Conservation (phyloP, 2,888 invertebrate genomes). For the Drosophila borealis region DNA sequence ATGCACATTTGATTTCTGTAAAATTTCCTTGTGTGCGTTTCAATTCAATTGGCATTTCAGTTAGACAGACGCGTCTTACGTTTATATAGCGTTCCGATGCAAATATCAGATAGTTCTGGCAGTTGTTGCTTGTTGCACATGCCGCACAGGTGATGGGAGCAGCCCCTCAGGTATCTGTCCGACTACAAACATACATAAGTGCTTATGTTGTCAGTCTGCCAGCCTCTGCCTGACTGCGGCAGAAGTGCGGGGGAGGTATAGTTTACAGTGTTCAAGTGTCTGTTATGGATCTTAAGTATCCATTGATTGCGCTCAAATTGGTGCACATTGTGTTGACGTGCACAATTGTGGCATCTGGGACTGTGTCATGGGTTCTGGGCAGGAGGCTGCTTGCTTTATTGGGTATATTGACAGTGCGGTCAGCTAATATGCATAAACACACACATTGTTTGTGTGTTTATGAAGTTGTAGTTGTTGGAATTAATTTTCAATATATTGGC, state of each 20-base stretch:
- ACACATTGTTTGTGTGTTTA: background rate
- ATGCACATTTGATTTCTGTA: conserved; percentile 52
- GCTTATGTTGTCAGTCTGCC: conserved; percentile 1
- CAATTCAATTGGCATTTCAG: conserved; percentile 56
- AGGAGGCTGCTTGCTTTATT: conserved; percentile 31
- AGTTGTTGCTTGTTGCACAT: conserved; percentile 1
- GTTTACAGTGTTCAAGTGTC: conserved; percentile 45
- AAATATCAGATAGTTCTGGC: conserved; percentile 11
- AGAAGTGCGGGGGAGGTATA: background rate
- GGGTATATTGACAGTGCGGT: conserved; percentile 29
- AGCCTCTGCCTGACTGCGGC: background rate
- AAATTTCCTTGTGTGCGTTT: conserved; percentile 33
- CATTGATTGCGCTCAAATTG: conserved; percentile 48
- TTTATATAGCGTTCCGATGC: conserved; percentile 2
- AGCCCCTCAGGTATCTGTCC: background rate
- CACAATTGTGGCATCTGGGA: conserved; percentile 30
- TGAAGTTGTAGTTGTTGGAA: background rate
- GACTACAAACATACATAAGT: background rate
- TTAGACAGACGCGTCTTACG: conserved; percentile 23
- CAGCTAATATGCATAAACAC: conserved; percentile 3
- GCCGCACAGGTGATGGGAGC: conserved; percentile 19
- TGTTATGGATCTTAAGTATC: conserved; percentile 54
- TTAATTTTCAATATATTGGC: background rate
- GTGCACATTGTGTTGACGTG: conserved; percentile 52
- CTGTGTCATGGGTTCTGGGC: background rate